Conservation (phyloP, 1,140 invertebrate genomes). For the Diorhabda elongata region DNA sequence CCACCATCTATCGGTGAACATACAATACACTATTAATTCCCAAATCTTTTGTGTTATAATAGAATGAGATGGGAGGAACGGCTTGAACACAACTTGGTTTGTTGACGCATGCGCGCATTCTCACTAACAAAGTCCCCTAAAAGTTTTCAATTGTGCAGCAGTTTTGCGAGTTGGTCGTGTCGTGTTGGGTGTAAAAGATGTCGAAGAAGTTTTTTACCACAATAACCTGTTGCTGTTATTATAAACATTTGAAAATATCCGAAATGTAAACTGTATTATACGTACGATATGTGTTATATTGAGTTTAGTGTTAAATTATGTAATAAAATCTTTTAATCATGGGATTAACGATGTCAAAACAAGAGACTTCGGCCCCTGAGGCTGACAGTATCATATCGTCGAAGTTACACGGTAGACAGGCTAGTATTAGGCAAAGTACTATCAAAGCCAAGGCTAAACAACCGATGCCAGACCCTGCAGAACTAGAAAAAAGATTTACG, state of each 20-base stretch:
- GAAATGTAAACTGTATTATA: background rate
- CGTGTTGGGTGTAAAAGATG: constrained; percentile 10
- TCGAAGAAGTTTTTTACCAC: background rate
- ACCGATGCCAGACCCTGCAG: constrained; percentile 82
- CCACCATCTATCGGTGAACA: too few relatives aligned
- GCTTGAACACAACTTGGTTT: background rate
- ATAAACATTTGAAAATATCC: constrained; percentile 18
- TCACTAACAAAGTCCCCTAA: background rate
- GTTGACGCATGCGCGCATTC: background rate
- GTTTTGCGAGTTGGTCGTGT: constrained; percentile 25
- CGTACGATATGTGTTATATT: background rate
- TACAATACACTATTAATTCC: too few relatives aligned
- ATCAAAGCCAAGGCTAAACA: constrained; percentile 71
- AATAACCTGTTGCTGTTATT: constrained; percentile 28
- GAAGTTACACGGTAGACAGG: constrained; percentile 40
- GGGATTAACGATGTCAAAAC: constrained; percentile 33
- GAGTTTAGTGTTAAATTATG: constrained; percentile 11
- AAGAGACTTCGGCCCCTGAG: constrained; percentile 25
- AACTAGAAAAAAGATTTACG: constrained; percentile 86
- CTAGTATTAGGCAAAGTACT: constrained; percentile 60
- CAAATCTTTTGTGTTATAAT: too few relatives aligned
- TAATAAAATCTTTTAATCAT: constrained; percentile 16
- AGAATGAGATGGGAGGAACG: background rate
- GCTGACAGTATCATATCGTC: constrained; percentile 40
- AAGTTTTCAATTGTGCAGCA: constrained; percentile 9